Base-by-base conservation (phyloP, 2,113 vertebrate genomes). In the Girardinichthys multiradiatus region DNA sequence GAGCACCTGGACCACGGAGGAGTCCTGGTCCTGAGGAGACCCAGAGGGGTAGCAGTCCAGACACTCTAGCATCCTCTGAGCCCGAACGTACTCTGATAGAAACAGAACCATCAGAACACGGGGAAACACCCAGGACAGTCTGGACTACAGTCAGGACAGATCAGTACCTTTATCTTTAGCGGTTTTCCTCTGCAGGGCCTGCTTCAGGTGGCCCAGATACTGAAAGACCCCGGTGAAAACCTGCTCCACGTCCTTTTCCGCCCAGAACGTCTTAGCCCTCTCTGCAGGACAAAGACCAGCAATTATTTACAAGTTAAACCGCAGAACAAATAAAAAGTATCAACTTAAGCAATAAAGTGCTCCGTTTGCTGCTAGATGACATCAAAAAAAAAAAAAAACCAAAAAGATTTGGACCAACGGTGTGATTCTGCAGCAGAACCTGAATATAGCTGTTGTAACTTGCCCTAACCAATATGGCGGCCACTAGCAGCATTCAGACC, bases 241-340 rank as follows among this genome's bases (percentile, higher is more conserved):
- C 57, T 62, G 51, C 5, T 94, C 93, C 63, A 95, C 91, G 3
- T 94, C 77, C 64, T 91, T 70, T 4, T 72, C 68, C 0, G 79
- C 57, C 94, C 94, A 95, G 72, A 93, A 94, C 0, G 2, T 11
- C 42, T 76, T 90, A 1, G 94, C 94, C 15, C 65, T 72, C n/a
- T 88, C 94, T 94, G 81, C 37, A 85, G 80, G 54, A 77, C 57
- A 72, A 21, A 54, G 17, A 54, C 48, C 48, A 54, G 21, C 42
- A 45, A 17, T 45, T 19, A 45, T n/a, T n/a, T n/a, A n/a, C n/a
- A n/a, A n/a, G n/a, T n/a, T n/a, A n/a, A n/a, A 17, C 14, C 19
- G 42, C 42, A 17, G 42, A 45, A 45, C 42, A 45, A 3, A 19
- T 17, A n/a, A n/a, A n/a, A n/a, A n/a, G n/a, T n/a, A n/a, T n/a